Evolutionary conservation across 1,140 invertebrate genomes (phyloP).

Genomic region (Philotrypesis tridentata): DNA sequence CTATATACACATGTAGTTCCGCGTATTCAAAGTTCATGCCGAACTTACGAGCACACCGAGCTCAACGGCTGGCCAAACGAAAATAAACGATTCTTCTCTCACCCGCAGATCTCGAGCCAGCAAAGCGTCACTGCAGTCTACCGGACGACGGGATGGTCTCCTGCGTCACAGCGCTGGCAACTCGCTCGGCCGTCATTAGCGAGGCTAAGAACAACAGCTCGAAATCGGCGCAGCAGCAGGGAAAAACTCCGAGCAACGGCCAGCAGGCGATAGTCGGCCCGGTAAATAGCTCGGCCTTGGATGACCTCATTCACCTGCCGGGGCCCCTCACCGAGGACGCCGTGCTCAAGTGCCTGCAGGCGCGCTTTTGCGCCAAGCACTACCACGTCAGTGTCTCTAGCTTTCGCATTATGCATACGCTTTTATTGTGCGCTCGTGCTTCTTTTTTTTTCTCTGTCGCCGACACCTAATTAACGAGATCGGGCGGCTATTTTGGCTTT

Average conservation of each 20-base stretch:
- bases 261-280: slow-evolving; percentile 3
- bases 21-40: too few relatives aligned
- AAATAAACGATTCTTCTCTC: slow-evolving; percentile 18
- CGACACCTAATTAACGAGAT: background rate
- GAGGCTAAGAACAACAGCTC: slow-evolving; percentile 68
- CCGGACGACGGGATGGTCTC: slow-evolving; percentile 68
- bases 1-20: too few relatives aligned
- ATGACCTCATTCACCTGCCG: slow-evolving; percentile 93
- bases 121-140: slow-evolving; percentile 63
- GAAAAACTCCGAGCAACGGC: background rate
- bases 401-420: slow-evolving; percentile 37
- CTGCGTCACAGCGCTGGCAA: slow-evolving; percentile 69
- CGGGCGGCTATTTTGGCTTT: background rate
- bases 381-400: slow-evolving; percentile 85
- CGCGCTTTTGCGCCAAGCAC: slow-evolving; percentile 88
- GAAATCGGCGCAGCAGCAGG: slow-evolving; percentile 41
- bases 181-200: slow-evolving; percentile 62
- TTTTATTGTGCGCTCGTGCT: slow-evolving; percentile 6
- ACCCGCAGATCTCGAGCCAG: slow-evolving; percentile 67
- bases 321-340: slow-evolving; percentile 95
- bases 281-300: slow-evolving; percentile 70
- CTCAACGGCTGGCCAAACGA: too few relatives aligned
- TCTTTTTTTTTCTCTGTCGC: background rate
- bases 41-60: too few relatives aligned
- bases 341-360: slow-evolving; percentile 91